Conservation (phyloP, 2,797 vertebrate genomes). For the Falco rusticolus region DNA sequence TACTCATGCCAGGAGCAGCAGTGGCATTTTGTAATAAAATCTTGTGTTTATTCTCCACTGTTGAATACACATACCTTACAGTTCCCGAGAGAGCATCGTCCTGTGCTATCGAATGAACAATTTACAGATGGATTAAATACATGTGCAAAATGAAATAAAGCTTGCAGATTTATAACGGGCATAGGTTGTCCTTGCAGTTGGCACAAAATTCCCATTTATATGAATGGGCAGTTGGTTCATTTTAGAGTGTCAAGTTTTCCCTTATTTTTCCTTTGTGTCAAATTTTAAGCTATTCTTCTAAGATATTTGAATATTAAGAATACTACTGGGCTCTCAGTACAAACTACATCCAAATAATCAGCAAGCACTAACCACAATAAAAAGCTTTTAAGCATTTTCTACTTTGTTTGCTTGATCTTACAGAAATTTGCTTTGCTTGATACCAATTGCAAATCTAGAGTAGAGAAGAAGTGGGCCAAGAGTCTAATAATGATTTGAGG, state of each 20-base stretch:
- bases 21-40: conserved; percentile 84
- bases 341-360: neutral
- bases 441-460: neutral
- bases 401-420: neutral
- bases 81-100: conserved; percentile 69
- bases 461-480: neutral
- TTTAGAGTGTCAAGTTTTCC: neutral
- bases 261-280: neutral
- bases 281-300: neutral
- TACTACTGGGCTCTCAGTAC: neutral
- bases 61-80: conserved; percentile 80
- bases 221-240: neutral
- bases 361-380: neutral
- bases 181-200: conserved; percentile 31
- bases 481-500: neutral
- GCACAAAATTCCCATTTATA: conserved; percentile 40
- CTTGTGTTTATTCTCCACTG: conserved; percentile 80
- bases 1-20: conserved; percentile 79
- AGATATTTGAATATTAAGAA: neutral
- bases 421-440: neutral
- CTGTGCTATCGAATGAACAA: conserved; percentile 71
- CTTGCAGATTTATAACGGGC: conserved; percentile 58
- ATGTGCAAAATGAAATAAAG: conserved; percentile 74
- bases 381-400: neutral
- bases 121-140: conserved; percentile 77